A percentile compares a stretch with the other conserved stretches of the same genome.
These are phyloP conservation scores for Rallus limicola DNA, from an alignment of 2,113 vertebrate genomes.

Conservation along the genomic window DNA sequence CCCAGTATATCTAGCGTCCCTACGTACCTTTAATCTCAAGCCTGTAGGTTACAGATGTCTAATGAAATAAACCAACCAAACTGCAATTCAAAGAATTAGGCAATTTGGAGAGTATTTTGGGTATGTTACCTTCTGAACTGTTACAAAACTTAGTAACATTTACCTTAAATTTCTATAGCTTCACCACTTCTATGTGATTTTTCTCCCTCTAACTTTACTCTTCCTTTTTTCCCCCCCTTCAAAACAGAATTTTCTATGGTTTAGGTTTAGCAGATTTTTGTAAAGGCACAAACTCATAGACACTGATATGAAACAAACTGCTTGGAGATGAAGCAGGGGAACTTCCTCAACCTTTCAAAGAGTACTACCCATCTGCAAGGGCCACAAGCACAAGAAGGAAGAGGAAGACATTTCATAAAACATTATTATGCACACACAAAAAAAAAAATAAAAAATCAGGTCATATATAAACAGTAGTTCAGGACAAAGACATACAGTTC, in stretches of 20 bases:
- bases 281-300: neutral
- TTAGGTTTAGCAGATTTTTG: neutral
- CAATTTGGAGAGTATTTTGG: neutral
- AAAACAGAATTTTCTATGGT: neutral
- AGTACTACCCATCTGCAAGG: neutral
- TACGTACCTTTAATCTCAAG: neutral
- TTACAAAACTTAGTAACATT: neutral
- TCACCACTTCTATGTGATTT: neutral
- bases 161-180: neutral
- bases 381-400: neutral
- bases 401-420: fast-evolving
- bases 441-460: neutral
- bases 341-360: slow-evolving; percentile 1
- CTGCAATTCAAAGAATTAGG: neutral
- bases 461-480: neutral
- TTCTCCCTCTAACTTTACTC: neutral
- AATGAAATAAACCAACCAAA: neutral
- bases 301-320: neutral
- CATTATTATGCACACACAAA: neutral
- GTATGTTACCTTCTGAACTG: neutral
- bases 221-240: neutral
- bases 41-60: neutral
- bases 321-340: neutral
- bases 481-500: neutral
- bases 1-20: neutral